Conservation (phyloP, 2,888 invertebrate species). For the Isotomurus palustris region DNA sequence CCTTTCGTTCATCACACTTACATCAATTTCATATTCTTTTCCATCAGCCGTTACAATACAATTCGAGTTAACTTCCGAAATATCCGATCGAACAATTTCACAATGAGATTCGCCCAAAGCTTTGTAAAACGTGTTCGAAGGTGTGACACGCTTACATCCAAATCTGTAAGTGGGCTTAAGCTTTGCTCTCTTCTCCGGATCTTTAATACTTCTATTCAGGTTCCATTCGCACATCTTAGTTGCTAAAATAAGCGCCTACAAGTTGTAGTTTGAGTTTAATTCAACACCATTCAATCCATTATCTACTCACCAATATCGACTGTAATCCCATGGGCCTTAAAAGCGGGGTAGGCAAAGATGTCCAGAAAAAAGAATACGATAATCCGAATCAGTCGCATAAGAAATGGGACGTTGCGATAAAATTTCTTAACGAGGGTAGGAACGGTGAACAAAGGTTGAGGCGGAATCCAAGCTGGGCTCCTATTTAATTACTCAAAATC, state of each 20-base stretch:
- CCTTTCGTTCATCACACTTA: slow-evolving; percentile 8
- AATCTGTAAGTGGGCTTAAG: slow-evolving; percentile 27
- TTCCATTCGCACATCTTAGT: background rate
- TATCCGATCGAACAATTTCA: slow-evolving; percentile 14
- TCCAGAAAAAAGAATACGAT: too few relatives aligned
- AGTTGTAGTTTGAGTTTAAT: background rate
- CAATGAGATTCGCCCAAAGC: slow-evolving; percentile 19
- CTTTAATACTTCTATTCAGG: background rate
- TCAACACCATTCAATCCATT: background rate
- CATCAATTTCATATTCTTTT: slow-evolving; percentile 22
- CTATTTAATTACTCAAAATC: background rate
- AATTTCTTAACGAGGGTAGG: slow-evolving; percentile 17
- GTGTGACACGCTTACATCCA: slow-evolving; percentile 31
- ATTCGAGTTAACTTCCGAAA: slow-evolving; percentile 16
- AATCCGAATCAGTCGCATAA: slow-evolving; percentile 23
- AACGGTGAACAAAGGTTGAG: slow-evolving; percentile 15
- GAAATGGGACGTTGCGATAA: slow-evolving; percentile 24
- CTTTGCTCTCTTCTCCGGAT: slow-evolving; percentile 15
- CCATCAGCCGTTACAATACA: slow-evolving; percentile 28
- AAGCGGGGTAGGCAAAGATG: too few relatives aligned
- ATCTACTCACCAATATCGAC: background rate
- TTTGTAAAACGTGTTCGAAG: slow-evolving; percentile 25
- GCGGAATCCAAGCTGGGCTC: slow-evolving; percentile 29
- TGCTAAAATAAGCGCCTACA: too few relatives aligned
- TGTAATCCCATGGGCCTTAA: background rate